Percentiles rank a stretch among this genome's conserved stretches.
Conservation (phyloP, 2,888 invertebrate species). For the Tenthredo notha region DNA sequence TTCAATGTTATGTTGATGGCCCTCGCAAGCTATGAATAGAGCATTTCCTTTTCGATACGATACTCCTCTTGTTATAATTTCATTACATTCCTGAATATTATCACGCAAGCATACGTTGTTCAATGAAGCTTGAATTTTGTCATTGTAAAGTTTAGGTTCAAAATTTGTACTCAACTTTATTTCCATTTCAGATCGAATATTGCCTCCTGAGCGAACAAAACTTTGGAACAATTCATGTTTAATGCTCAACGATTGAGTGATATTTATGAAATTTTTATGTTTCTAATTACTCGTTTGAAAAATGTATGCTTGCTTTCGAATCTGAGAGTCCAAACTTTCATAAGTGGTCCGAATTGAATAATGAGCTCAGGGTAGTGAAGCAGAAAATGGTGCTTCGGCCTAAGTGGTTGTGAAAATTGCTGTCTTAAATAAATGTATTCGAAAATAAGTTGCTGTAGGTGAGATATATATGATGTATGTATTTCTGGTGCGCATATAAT, state of each 20-base stretch:
- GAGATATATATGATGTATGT: constrained; percentile 1
- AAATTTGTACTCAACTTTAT: constrained; percentile 28
- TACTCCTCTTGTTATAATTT: neutral
- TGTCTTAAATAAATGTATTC: constrained; percentile 58
- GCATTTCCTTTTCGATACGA: neutral
- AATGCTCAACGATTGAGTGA: constrained; percentile 50
- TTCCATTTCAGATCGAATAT: constrained; percentile 51
- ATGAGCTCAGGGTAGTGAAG: constrained; percentile 58
- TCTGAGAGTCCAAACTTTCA: constrained; percentile 60
- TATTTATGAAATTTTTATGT: constrained; percentile 51
- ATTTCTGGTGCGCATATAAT: constrained; percentile 20
- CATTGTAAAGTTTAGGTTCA: constrained; percentile 38
- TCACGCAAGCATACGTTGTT: constrained; percentile 33
- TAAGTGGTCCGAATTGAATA: constrained; percentile 58
- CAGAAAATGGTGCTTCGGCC: constrained; percentile 54
- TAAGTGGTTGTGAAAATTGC: constrained; percentile 50
- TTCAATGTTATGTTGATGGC: constrained; percentile 8
- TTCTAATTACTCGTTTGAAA: constrained; percentile 52
- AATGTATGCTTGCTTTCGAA: constrained; percentile 51
- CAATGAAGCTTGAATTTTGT: constrained; percentile 47
- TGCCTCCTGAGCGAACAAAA: constrained; percentile 53
- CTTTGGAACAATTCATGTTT: constrained; percentile 54
- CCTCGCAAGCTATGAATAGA: neutral
- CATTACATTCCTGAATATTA: constrained; percentile 4
- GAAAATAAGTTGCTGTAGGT: constrained; percentile 50